phyloP scores from a whole-genome alignment of 1,140 invertebrate species.

The Sitophilus oryzae region DNA sequence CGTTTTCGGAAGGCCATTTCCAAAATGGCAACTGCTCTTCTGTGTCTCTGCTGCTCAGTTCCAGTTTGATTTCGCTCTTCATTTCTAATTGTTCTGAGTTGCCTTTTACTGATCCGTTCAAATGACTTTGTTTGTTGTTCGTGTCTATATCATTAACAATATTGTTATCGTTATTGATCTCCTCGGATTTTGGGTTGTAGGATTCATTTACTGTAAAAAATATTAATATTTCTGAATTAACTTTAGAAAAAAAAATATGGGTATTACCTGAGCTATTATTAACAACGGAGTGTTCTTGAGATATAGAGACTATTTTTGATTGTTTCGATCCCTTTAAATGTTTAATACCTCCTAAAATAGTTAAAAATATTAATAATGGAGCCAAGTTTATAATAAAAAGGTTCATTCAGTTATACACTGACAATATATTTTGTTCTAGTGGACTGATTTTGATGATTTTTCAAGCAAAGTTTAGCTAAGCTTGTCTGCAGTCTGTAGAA shows the following conservation, averaged over 20 bases:
- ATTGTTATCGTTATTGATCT: slow-evolving; percentile 20
- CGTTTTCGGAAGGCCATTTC: slow-evolving; percentile 50
- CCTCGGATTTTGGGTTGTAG: background rate
- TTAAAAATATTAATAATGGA: too few relatives aligned
- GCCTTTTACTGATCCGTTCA: slow-evolving; percentile 39
- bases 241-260: background rate
- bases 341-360: slow-evolving; percentile 11
- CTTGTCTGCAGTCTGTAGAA: too few relatives aligned
- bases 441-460: too few relatives aligned
- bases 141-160: slow-evolving; percentile 3
- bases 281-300: background rate
- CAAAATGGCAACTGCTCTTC: slow-evolving; percentile 46
- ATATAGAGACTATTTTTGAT: slow-evolving; percentile 8
- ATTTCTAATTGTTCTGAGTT: slow-evolving; percentile 35
- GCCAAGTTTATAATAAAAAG: too few relatives aligned
- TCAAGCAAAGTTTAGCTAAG: too few relatives aligned
- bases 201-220: background rate
- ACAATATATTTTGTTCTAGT: too few relatives aligned
- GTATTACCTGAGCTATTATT: slow-evolving; percentile 3
- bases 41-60: slow-evolving; percentile 26
- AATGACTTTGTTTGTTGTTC: slow-evolving; percentile 16
- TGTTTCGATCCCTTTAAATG: background rate
- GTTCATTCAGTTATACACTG: too few relatives aligned
- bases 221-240: too few relatives aligned
- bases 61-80: slow-evolving; percentile 35